Conservation (phyloP, 2,797 vertebrate genomes). For the Liasis olivaceus region DNA sequence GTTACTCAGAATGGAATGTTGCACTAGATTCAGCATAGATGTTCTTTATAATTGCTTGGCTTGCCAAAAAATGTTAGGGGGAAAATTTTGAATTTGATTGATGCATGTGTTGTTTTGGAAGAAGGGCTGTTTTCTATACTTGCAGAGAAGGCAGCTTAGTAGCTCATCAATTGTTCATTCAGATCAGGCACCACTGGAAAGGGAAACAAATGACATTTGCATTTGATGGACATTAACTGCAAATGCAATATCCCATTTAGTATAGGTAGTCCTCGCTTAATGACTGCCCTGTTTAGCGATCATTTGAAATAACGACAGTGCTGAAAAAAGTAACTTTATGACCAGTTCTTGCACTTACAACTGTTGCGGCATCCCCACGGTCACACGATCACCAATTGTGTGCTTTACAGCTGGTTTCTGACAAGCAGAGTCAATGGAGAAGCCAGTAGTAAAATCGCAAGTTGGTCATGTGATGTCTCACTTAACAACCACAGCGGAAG, state of each 20-base stretch:
- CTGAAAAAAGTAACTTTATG: neutral
- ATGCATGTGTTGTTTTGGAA: neutral
- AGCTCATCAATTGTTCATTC: neutral
- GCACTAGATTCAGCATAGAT: neutral
- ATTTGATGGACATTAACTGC: neutral
- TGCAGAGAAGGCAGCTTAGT: neutral
- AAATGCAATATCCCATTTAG: neutral
- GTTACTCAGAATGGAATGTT: neutral
- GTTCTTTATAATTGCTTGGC: neutral
- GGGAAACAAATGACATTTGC: neutral
- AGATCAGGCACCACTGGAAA: neutral
- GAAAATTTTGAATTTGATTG: neutral
- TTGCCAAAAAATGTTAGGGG: neutral
- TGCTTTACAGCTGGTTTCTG: neutral
- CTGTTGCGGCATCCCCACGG: no score
- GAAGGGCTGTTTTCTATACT: neutral
- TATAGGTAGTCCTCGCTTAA: neutral
- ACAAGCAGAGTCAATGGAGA: neutral
- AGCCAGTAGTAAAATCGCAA: neutral
- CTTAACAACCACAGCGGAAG: neutral
- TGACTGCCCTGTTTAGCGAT: neutral
- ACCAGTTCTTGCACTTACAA: neutral
- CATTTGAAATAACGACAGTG: neutral
- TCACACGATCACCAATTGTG: neutral
- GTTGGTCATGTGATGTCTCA: neutral